Evolutionary conservation across 2,888 invertebrate genomes (phyloP).

Genomic region (Ectemnius continuus): DNA sequence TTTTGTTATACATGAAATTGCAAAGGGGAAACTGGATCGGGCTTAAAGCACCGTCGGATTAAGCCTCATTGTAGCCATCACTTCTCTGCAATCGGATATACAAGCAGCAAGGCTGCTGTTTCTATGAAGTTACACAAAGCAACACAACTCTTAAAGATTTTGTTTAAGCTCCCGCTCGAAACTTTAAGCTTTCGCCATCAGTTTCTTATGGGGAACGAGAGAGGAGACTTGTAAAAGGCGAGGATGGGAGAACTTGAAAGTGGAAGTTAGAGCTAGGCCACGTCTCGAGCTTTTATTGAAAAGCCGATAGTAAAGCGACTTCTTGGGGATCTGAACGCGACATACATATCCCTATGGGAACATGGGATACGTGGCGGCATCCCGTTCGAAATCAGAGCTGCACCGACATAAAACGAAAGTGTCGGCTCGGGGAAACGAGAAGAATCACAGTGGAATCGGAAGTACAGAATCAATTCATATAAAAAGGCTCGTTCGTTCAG

Average conservation of each 20-base stretch:
- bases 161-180: no score
- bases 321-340: background rate
- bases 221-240: background rate
- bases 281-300: slow-evolving; percentile 24
- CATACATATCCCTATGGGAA: slow-evolving; percentile 21
- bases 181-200: no score
- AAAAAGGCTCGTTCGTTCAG: slow-evolving; percentile 28
- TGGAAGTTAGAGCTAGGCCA: background rate
- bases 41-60: no score
- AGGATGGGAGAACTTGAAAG: background rate
- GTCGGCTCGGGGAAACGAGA: slow-evolving; percentile 16
- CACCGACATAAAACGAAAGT: slow-evolving; percentile 25
- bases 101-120: no score
- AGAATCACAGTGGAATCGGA: background rate
- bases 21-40: no score
- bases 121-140: no score
- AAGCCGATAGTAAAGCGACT: slow-evolving; percentile 18
- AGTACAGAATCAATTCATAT: slow-evolving; percentile 33
- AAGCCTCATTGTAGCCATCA: no score
- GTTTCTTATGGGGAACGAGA: background rate
- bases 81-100: no score
- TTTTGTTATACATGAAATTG: no score
- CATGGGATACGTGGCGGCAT: slow-evolving; percentile 25
- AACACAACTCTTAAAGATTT: no score
- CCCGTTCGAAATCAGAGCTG: slow-evolving; percentile 26